phyloP scores from a whole-genome alignment of 2,797 vertebrate genomes.

The Cetoscarus ocellatus region DNA sequence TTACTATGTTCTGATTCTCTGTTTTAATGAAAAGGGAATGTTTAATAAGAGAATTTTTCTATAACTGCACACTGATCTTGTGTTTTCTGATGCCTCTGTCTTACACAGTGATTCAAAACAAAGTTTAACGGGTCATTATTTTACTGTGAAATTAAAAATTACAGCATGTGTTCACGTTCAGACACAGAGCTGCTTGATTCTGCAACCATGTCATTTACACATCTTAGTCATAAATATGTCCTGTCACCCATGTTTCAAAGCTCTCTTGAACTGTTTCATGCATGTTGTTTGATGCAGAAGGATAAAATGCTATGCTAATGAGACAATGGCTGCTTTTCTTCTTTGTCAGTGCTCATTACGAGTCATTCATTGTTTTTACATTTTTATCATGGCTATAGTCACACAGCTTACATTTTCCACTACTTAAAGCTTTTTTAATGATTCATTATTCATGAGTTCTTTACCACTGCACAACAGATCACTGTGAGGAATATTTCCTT shows the following conservation, averaged over 20 bases:
- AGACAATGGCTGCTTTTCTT: slow-evolving; percentile 41
- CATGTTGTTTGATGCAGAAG: slow-evolving; percentile 55
- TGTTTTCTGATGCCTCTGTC: slow-evolving; percentile 32
- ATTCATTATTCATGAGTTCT: no score
- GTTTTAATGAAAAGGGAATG: slow-evolving; percentile 55
- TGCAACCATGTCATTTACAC: slow-evolving; percentile 32
- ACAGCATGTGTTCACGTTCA: slow-evolving; percentile 34
- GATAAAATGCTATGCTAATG: slow-evolving; percentile 63
- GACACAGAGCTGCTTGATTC: slow-evolving; percentile 38
- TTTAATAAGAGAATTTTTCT: slow-evolving; percentile 47
- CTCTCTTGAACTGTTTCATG: slow-evolving; percentile 53
- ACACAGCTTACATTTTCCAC: not conserved
- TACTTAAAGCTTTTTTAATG: not conserved
- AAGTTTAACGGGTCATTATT: slow-evolving; percentile 31
- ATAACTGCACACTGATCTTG: slow-evolving; percentile 15
- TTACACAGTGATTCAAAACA: slow-evolving; percentile 18
- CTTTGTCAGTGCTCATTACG: not conserved
- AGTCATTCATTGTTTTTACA: slow-evolving; percentile 8
- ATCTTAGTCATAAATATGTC: slow-evolving; percentile 32
- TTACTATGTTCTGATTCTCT: slow-evolving; percentile 46
- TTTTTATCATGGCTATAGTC: not conserved
- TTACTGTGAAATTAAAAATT: slow-evolving; percentile 65
- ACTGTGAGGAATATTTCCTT: no score
- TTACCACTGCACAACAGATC: no score
- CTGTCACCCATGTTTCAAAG: slow-evolving; percentile 38